These are phyloP conservation scores for Meriones psammophilus DNA, from an alignment of 2,797 vertebrate species.

Conservation along the genomic window DNA sequence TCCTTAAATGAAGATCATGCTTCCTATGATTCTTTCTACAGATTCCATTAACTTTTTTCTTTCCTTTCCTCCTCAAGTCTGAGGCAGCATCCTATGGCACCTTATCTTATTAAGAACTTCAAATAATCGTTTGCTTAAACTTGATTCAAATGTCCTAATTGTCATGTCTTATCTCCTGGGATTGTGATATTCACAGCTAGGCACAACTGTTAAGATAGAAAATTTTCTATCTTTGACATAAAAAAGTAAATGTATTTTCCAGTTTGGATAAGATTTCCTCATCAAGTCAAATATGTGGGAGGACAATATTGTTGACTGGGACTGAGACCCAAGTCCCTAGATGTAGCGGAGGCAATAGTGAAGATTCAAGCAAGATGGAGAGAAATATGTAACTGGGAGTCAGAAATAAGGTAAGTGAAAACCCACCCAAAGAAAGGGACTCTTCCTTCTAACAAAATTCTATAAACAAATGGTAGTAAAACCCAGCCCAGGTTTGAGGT, in stretches of 20 bases:
- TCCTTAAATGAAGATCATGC: neutral
- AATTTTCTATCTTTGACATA: neutral
- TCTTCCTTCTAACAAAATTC: neutral
- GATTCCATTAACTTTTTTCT: neutral
- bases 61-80: neutral
- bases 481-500: neutral
- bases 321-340: neutral
- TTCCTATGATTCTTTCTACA: fast-evolving
- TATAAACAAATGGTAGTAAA: neutral
- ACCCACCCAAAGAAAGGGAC: neutral
- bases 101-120: neutral
- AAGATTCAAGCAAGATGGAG: fast-evolving
- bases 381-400: neutral
- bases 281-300: neutral
- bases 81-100: too few relatives aligned
- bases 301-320: neutral
- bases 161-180: neutral
- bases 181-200: neutral
- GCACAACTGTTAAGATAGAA: neutral
- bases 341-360: neutral
- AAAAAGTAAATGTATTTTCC: neutral
- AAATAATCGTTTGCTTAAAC: neutral
- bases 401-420: neutral
- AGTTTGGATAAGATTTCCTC: neutral
- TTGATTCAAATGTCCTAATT: neutral